These are phyloP conservation scores for Patella pellucida DNA, from an alignment of 2,888 invertebrate species.

Conservation along the genomic window DNA sequence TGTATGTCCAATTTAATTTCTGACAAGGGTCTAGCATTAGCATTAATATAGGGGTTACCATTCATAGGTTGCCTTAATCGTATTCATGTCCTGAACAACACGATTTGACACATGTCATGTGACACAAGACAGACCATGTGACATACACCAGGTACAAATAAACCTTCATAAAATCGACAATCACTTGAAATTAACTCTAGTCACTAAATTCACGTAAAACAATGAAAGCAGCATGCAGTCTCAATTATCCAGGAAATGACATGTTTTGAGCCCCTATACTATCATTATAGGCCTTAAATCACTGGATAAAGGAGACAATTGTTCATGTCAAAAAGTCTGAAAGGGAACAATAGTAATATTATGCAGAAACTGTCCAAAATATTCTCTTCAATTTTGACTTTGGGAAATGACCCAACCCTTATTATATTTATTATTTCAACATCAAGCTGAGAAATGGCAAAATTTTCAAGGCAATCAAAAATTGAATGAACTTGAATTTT, in stretches of 20 bases:
- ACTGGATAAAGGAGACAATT: not conserved
- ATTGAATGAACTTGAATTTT: too few species aligned
- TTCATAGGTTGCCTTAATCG: too few species aligned
- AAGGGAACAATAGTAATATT: not conserved
- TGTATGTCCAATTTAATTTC: too few species aligned
- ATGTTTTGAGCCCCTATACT: not conserved
- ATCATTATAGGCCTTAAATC: not conserved
- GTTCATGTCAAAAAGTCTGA: not conserved
- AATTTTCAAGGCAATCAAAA: too few species aligned
- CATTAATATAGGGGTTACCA: too few species aligned
- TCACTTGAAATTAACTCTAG: not conserved
- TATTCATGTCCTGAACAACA: too few species aligned
- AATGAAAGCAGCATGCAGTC: slow-evolving; percentile 4
- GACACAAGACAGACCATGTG: slow-evolving; percentile 3
- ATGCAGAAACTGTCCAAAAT: not conserved
- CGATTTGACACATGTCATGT: not conserved
- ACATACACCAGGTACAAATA: slow-evolving; percentile 3
- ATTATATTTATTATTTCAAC: too few species aligned
- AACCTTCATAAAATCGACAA: not conserved
- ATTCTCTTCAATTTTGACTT: too few species aligned
- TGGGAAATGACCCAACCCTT: too few species aligned
- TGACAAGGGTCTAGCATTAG: too few species aligned
- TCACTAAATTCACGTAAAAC: not conserved
- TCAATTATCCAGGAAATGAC: slow-evolving; percentile 1
- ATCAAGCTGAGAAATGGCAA: too few species aligned